Evolutionary conservation across 2,888 invertebrate species (phyloP).

Genomic region (Drosophila meridiana): DNA sequence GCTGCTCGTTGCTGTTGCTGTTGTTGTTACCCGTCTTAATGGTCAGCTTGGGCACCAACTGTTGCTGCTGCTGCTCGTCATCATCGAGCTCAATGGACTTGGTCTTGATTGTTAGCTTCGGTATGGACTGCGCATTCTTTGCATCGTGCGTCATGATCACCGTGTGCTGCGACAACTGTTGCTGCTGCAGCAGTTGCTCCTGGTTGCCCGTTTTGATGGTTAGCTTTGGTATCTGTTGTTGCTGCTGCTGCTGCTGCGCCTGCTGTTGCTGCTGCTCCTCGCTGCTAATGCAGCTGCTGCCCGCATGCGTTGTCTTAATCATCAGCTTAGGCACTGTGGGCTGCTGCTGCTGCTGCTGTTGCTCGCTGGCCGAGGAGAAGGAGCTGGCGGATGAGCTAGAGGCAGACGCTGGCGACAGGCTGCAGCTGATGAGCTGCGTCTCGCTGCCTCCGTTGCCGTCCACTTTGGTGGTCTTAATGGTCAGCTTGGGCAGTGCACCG

Average conservation of each 20-base stretch:
- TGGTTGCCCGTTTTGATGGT: slow-evolving; percentile 82
- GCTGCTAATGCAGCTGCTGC: slow-evolving; percentile 70
- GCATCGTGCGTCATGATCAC: slow-evolving; percentile 85
- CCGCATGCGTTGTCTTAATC: slow-evolving; percentile 85
- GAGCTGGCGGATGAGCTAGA: slow-evolving; percentile 83
- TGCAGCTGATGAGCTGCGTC: slow-evolving; percentile 79
- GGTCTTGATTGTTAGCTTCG: slow-evolving; percentile 84
- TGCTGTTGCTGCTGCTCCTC: slow-evolving; percentile 55
- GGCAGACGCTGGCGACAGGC: slow-evolving; percentile 78
- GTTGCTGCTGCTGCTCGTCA: slow-evolving; percentile 31
- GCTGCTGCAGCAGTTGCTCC: slow-evolving; percentile 37
- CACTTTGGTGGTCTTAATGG: slow-evolving; percentile 86
- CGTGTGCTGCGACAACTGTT: slow-evolving; percentile 78
- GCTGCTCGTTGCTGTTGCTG: slow-evolving; percentile 23
- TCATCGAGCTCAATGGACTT: slow-evolving; percentile 81
- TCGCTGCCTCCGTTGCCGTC: slow-evolving; percentile 79
- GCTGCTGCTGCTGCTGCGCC: slow-evolving; percentile 33
- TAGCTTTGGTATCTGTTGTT: slow-evolving; percentile 84
- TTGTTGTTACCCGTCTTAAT: slow-evolving; percentile 70
- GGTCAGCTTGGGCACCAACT: slow-evolving; percentile 78
- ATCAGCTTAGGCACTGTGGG: slow-evolving; percentile 87
- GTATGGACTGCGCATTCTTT: slow-evolving; percentile 82
- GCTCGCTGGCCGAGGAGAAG: slow-evolving; percentile 64
- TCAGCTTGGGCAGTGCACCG: slow-evolving; percentile 87
- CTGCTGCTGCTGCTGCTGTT: slow-evolving; percentile 70